Evolutionary conservation across 2,797 vertebrate genomes (phyloP), one percentile per base, ranked within the genome.

Genomic region (Dicrostonyx torquatus): DNA sequence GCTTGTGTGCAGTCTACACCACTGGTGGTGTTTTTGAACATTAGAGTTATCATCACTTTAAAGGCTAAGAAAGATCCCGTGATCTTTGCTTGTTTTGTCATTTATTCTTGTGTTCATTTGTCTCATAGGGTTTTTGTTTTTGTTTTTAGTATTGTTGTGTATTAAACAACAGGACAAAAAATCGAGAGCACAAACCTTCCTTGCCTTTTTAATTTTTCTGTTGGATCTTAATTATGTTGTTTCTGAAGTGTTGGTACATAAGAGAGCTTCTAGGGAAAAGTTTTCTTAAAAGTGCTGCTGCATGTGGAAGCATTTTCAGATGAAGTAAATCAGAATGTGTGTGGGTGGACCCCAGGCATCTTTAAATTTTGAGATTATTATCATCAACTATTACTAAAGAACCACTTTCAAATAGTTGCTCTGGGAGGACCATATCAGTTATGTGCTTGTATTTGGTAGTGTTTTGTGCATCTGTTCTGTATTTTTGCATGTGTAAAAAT

Each of bases 231-330:
- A 77, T 82, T 93, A 80, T 8, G 72, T 77, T 60, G 6, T n/a
- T 96, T 93, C 64, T 96, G 53, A 95, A 13, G 85, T 93, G 26
- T 96, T 43, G 73, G 37, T 96, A 50, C 66, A 93, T 91, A 87
- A 40, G 64, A 34, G 60, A 45, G 58, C 72, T 94, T 48, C 58
- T 70, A 45, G 29, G 88, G 58, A 34, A n/a, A 94, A 55, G 45
- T 91, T 70, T 70, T 70, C 34, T 9, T 70, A n/a, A 70, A 70
- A 37, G 15, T n/a, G 66, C 15, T n/a, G 66, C 15, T 70, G 22
- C 37, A 13, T 82, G 10, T 66, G 37, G 77, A 58, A 85, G 6
- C 43, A 31, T 73, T 62, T 91, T 2, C 34, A 58, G n/a, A 89
- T 20, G 40, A 92, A 10, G 76, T 89, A 93, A 94, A 87, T 94